A percentile compares a stretch with the other conserved stretches of the same genome.
Conservation (phyloP, 2,113 vertebrate species). For the Procapra przewalskii region DNA sequence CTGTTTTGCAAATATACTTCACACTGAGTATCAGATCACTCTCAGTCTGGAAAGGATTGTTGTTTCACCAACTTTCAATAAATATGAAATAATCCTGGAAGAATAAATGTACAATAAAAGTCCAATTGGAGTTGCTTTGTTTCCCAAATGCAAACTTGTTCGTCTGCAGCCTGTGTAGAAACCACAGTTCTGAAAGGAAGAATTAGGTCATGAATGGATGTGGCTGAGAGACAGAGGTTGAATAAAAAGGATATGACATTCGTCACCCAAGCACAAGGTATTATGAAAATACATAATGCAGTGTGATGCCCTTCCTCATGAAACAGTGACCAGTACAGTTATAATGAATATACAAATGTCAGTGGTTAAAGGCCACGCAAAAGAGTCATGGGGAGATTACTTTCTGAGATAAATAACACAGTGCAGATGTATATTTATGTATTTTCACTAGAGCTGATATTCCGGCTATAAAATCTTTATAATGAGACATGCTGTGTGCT, state of each 20-base stretch:
- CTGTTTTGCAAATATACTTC: slow-evolving; percentile 7
- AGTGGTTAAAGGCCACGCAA: neutral
- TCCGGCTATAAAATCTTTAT: neutral
- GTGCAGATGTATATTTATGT: neutral
- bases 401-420: neutral
- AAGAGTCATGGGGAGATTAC: neutral
- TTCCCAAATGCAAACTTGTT: neutral
- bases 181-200: neutral
- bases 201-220: neutral
- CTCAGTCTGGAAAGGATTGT: neutral
- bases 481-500: neutral
- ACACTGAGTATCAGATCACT: neutral
- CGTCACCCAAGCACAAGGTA: neutral
- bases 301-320: neutral
- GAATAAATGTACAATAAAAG: slow-evolving; percentile 1
- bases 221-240: neutral
- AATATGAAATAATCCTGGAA: neutral
- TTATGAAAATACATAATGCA: neutral
- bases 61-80: slow-evolving; percentile 4
- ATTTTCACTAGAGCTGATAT: neutral
- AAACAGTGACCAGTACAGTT: neutral
- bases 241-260: neutral
- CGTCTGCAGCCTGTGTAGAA: neutral
- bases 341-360: neutral
- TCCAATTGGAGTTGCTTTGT: neutral